Conservation (phyloP, 2,113 vertebrate genomes). For the Microcebus tavaratra region DNA sequence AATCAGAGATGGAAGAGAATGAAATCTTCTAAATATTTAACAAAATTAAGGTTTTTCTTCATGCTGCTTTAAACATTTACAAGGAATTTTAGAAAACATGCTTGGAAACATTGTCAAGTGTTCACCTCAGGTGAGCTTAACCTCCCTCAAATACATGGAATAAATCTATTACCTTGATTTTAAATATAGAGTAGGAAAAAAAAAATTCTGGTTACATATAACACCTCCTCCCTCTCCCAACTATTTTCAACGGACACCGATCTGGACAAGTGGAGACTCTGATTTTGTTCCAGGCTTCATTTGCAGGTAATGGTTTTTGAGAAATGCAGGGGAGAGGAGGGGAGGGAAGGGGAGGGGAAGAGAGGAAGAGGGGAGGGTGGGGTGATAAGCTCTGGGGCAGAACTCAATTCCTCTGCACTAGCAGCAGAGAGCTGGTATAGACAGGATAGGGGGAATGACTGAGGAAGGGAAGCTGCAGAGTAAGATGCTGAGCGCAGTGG, state of each 20-base stretch:
- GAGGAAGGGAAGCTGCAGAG: background rate
- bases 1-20: background rate
- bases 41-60: background rate
- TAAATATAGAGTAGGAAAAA: background rate
- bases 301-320: background rate
- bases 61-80: background rate
- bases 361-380: background rate
- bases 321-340: background rate
- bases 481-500: background rate
- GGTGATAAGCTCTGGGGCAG: background rate
- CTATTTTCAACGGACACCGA: background rate
- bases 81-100: background rate
- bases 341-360: no score
- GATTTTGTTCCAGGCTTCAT: background rate
- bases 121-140: background rate
- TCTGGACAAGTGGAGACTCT: background rate
- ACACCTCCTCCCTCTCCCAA: background rate
- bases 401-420: background rate
- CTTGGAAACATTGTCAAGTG: background rate
- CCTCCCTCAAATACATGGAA: background rate
- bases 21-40: background rate
- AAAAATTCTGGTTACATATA: background rate
- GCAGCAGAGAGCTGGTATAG: background rate
- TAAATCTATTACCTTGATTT: background rate
- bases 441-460: background rate